These are phyloP conservation scores for Ptychoptera contaminata DNA, from an alignment of 2,888 invertebrate genomes.

Conservation along the genomic window DNA sequence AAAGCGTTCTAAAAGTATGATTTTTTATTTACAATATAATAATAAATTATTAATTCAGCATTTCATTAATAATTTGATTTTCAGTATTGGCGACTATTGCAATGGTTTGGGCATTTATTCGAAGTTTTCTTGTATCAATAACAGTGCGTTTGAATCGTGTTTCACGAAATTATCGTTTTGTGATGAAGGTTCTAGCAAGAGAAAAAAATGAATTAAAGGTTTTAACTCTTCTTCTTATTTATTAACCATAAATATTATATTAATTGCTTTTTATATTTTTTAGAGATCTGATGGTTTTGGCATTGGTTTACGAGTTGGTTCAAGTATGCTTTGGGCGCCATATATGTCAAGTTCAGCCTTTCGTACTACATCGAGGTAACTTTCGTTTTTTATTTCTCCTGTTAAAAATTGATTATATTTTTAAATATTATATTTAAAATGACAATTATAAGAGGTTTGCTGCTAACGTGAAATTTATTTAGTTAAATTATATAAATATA, in stretches of 20 bases:
- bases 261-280: slow-evolving; percentile 13
- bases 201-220: slow-evolving; percentile 85
- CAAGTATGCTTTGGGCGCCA: slow-evolving; percentile 39
- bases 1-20: not conserved
- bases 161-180: slow-evolving; percentile 89
- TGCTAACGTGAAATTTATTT: too few species aligned
- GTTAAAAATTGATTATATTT: too few species aligned
- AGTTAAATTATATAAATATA: too few species aligned
- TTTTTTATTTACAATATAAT: too few species aligned
- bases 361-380: not conserved
- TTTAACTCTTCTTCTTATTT: slow-evolving; percentile 11
- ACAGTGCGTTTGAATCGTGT: slow-evolving; percentile 71
- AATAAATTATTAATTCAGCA: too few species aligned
- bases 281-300: slow-evolving; percentile 58
- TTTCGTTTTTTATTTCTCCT: too few species aligned
- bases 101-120: slow-evolving; percentile 14
- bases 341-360: slow-evolving; percentile 7
- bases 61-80: slow-evolving; percentile 1
- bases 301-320: slow-evolving; percentile 45
- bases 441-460: too few species aligned
- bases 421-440: too few species aligned
- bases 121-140: slow-evolving; percentile 49
- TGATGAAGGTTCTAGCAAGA: slow-evolving; percentile 69
- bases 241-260: not conserved
- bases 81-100: not conserved